Conservation (phyloP, 37 sponge, comb jelly and placozoan genomes). For the Agelas oroides region DNA sequence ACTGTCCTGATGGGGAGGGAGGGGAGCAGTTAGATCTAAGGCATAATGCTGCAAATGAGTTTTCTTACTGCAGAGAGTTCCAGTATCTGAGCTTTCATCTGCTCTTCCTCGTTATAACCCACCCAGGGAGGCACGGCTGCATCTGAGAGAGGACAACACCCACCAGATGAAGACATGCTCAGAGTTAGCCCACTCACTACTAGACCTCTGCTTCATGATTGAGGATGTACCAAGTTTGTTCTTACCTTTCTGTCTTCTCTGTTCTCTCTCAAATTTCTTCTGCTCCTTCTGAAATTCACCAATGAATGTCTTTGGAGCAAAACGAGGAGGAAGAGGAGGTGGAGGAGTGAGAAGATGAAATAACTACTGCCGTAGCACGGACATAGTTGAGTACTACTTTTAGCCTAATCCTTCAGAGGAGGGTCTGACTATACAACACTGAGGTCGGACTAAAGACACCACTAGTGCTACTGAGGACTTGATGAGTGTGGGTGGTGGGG, state of each 20-base stretch:
- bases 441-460: no score
- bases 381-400: no score
- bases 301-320: constrained; percentile 52
- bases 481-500: no score
- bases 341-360: no score
- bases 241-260: constrained; percentile 63
- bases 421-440: no score
- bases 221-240: no score
- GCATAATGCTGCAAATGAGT: background rate
- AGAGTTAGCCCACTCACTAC: no score
- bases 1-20: constrained; percentile 68
- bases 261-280: constrained; percentile 75
- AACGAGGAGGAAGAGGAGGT: background rate
- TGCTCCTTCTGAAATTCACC: constrained; percentile 85
- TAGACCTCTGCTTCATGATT: no score
- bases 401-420: no score
- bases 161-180: background rate
- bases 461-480: no score
- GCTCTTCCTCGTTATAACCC: constrained; percentile 97
- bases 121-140: constrained; percentile 96
- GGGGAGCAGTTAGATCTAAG: background rate
- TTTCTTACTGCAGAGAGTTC: constrained; percentile 86
- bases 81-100: constrained; percentile 95
- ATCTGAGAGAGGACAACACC: constrained; percentile 34
- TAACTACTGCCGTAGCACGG: no score